Conservation (phyloP, 2,797 vertebrate species). For the Sus cebifrons region DNA sequence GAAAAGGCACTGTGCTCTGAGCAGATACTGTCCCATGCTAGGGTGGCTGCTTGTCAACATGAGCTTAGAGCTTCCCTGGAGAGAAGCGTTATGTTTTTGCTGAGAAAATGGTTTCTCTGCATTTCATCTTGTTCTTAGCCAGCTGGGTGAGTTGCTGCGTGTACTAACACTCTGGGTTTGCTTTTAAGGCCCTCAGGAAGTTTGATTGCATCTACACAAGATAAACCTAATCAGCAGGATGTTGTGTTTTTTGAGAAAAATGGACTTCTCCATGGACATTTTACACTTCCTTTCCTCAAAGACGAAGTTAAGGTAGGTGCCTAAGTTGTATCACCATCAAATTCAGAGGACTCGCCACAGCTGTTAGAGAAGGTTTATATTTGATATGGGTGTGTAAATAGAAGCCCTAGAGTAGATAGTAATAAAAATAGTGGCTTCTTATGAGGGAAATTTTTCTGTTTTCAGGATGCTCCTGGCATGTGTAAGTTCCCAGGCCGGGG, state of each 20-base stretch:
- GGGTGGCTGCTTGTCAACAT: neutral
- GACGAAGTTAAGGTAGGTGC: conserved; percentile 93
- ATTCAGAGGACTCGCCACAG: neutral
- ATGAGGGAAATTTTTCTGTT: neutral
- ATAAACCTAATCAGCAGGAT: conserved; percentile 96
- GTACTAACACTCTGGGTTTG: conserved; percentile 48
- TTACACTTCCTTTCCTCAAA: conserved; percentile 94
- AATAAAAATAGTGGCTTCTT: neutral
- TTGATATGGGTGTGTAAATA: neutral
- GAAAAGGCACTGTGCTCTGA: neutral
- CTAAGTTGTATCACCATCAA: neutral
- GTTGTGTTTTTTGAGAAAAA: conserved; percentile 99
- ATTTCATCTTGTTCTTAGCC: neutral
- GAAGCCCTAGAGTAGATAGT: neutral
- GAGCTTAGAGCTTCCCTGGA: neutral
- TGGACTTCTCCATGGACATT: conserved; percentile 97
- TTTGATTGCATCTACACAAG: conserved; percentile 95
- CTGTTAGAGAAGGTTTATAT: neutral
- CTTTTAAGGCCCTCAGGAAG: conserved; percentile 95
- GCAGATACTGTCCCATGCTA: accelerated
- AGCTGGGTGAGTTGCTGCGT: neutral
- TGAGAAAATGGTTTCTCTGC: neutral
- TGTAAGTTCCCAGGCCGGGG: no score
- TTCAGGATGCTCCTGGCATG: no score
- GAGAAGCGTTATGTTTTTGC: neutral